Evolutionary conservation across 2,888 invertebrate genomes (phyloP), one percentile per base, ranked within the genome.

Genomic region (Lordiphosa andalusiaca): DNA sequence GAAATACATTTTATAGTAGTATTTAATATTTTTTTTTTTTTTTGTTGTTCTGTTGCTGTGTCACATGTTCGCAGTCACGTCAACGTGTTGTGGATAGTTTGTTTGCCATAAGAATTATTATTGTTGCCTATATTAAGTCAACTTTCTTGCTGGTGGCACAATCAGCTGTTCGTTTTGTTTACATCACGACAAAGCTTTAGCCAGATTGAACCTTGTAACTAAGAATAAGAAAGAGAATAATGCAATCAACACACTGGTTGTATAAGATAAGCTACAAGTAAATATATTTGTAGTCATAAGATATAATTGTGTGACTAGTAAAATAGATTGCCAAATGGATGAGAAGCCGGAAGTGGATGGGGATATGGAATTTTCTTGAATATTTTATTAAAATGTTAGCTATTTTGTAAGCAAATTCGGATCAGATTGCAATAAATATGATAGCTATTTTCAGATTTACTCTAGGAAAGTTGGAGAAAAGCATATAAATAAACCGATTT

Each of bases 61-160:
- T 40, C 68, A 62, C 71, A 64, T 67, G 76, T 62, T 69, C n/a
- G 47, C 12, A 35, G 67, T 59, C 76, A 69, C 71, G 73, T 71
- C 71, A 61, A 36, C 39, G 33, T 35, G 37, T 55, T 69, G 41
- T 42, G 59, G 9, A 37, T 51, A 19, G 39, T 16, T 40, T 12
- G 41, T 47, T 38, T 49, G 21, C 9, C 47, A 60, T 41, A 64
- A 59, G 60, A 61, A 61, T 38, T 48, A 56, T 59, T 53, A 6
- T 35, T 10, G 40, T 38, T n/a, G 16, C 16, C 16, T 13, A 5
- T 25, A 19, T 51, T 30, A 10, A n/a, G 25, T 21, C 21, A 6
- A 13, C 21, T 39, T 54, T 36, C 48, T 9, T 47, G 13, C 21
- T 47, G 46, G 33, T 41, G 13, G 12, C 23, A 47, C 19, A 21